Base-by-base conservation (phyloP, 1,140 invertebrate genomes). In the Diabrotica virgifera region DNA sequence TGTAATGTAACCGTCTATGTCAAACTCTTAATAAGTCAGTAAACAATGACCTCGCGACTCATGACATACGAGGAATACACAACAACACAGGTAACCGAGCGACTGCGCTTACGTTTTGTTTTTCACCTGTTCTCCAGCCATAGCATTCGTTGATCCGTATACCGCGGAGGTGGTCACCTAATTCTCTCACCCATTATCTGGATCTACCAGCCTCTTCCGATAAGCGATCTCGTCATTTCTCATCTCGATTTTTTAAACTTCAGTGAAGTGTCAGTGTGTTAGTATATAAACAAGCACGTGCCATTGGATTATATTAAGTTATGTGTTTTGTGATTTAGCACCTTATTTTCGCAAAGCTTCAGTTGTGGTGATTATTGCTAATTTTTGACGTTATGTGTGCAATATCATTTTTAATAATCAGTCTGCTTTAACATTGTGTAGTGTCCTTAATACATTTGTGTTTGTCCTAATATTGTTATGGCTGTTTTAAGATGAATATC, bases 41-140 rank as follows among this genome's bases (percentile, higher is more conserved):
- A 70, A 70, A 66, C 61, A 70, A 55, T 67, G 68, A 70, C 68
- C 68, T 70, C 68, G 68, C 60, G 40, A 59, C 55, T 52, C 65
- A 70, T 62, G 62, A 46, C 40, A 46, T 46, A 46, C 6, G 40
- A 46, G n/a, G 40, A 46, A 70, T 70, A 70, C 65, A 60, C 62
- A 12, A 60, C 62, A 12, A 12, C 12, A 57, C 55, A 57, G 55
- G 55, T 57, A 57, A 57, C 55, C 55, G 24, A 46, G 68, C 68
- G 68, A 61, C 65, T 70, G 68, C 68, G 68, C 68, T 64, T 36
- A 12, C 36, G 55, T 57, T 57, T 57, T 57, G 55, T 57, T 57
- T 61, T 57, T 64, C 62, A 70, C 68, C 68, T 70, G 68, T 67
- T 24, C 65, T 53, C 51, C 24, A 59, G 51, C 58, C 65, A 59